Evolutionary conservation across 2,888 invertebrate species (phyloP).

Genomic region (Ormyrus thymus): DNA sequence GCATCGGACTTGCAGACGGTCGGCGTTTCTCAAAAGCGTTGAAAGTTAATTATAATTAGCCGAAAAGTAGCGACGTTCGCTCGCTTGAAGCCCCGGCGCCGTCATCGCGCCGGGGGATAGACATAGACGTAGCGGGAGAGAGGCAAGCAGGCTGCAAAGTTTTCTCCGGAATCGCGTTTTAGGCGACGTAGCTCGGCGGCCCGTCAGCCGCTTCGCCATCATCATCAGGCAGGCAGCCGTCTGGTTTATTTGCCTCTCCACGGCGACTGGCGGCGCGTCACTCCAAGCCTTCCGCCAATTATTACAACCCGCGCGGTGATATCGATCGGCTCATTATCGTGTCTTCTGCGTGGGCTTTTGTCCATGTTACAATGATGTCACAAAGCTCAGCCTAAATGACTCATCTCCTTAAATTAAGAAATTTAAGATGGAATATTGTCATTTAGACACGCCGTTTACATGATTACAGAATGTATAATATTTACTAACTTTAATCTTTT

Average conservation of each 20-base stretch:
- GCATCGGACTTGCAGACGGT: too few species aligned
- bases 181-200: constrained; percentile 31
- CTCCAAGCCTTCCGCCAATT: constrained; percentile 53
- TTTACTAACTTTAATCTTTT: too few species aligned
- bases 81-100: neutral
- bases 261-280: constrained; percentile 21
- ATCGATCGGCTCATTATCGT: constrained; percentile 59
- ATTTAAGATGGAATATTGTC: too few species aligned
- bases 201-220: constrained; percentile 6
- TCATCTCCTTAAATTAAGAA: too few species aligned
- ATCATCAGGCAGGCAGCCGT: constrained; percentile 21
- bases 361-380: neutral
- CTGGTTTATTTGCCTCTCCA: constrained; percentile 31
- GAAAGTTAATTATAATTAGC: constrained; percentile 55
- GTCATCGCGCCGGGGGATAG: constrained; percentile 19
- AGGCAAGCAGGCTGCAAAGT: constrained; percentile 57
- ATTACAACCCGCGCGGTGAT: constrained; percentile 44
- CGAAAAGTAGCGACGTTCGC: constrained; percentile 27
- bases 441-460: too few species aligned
- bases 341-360: constrained; percentile 44
- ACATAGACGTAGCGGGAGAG: neutral
- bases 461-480: too few species aligned
- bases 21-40: neutral
- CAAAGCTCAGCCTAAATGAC: too few species aligned
- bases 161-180: constrained; percentile 65